Evolutionary conservation across 2,797 vertebrate genomes (phyloP).

Genomic region (Hippocampus kuda): DNA sequence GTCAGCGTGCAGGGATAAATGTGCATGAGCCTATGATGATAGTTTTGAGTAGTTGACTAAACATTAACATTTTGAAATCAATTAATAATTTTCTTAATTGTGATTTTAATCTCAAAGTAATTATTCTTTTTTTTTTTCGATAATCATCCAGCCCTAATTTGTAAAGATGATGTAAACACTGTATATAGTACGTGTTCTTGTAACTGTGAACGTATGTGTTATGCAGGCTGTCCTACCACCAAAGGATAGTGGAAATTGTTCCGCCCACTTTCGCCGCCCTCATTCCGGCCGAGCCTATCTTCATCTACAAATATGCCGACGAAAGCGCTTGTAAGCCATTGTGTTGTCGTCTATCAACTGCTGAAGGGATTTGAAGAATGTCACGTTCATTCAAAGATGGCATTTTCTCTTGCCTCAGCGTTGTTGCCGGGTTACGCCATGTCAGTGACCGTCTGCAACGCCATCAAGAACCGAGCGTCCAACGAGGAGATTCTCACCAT

Average conservation of each 20-base stretch:
- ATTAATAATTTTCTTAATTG: too few relatives aligned
- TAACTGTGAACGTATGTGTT: neutral
- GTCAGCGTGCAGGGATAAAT: too few relatives aligned
- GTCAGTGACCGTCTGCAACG: constrained; percentile 75
- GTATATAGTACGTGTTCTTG: neutral
- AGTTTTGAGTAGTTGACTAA: too few relatives aligned
- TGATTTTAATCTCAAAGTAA: too few relatives aligned
- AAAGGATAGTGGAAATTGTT: constrained; percentile 90
- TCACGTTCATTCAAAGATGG: neutral
- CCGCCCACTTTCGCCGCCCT: constrained; percentile 85
- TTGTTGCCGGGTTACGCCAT: constrained; percentile 82
- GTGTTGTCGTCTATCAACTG: neutral
- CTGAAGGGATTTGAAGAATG: neutral
- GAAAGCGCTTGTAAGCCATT: constrained; percentile 80
- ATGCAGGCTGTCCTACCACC: constrained; percentile 90
- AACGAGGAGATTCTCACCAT: constrained; percentile 88
- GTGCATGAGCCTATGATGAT: too few relatives aligned
- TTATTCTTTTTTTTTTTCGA: too few relatives aligned
- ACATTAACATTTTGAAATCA: too few relatives aligned
- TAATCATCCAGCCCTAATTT: too few relatives aligned
- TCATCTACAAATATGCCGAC: constrained; percentile 82
- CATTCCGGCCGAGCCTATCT: constrained; percentile 82
- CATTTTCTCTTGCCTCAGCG: constrained; percentile 34
- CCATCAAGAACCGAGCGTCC: constrained; percentile 90
- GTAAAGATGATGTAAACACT: too few relatives aligned